Conservation (phyloP, 2,888 invertebrate genomes). For the Uropetala carovei region DNA sequence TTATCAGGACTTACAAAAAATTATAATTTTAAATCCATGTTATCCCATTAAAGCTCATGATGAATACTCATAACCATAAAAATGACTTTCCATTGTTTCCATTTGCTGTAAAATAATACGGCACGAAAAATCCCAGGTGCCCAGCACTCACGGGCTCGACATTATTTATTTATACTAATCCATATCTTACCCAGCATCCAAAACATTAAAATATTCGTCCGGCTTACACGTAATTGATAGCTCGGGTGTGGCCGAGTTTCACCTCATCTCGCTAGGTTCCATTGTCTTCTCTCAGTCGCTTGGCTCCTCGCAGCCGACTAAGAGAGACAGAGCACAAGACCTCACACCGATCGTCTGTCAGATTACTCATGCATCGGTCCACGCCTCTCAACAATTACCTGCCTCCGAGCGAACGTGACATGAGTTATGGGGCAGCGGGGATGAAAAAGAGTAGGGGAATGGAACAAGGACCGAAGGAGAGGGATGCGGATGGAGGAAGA, state of each 20-base stretch:
- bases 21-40: conserved; percentile 31
- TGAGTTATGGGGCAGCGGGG: conserved; percentile 41
- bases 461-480: background rate
- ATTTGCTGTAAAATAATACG: conserved; percentile 8
- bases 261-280: conserved; percentile 29
- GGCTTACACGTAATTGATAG: conserved; percentile 37
- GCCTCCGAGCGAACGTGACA: conserved; percentile 49
- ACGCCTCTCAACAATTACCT: conserved; percentile 64
- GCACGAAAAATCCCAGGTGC: conserved; percentile 27
- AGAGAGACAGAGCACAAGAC: conserved; percentile 33
- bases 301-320: background rate
- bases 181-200: background rate
- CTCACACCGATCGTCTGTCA: conserved; percentile 61
- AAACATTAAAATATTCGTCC: conserved; percentile 45
- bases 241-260: conserved; percentile 30
- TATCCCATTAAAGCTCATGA: conserved; percentile 25
- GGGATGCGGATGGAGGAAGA: background rate
- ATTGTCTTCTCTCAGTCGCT: conserved; percentile 36
- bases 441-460: background rate
- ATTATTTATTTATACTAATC: conserved; percentile 49
- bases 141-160: background rate
- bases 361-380: conserved; percentile 63
- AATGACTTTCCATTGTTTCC: conserved; percentile 45
- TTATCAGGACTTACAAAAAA: background rate
- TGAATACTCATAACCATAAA: conserved; percentile 37